Conservation (phyloP, 2,888 invertebrate genomes). For the Galerucella nymphaeae region DNA sequence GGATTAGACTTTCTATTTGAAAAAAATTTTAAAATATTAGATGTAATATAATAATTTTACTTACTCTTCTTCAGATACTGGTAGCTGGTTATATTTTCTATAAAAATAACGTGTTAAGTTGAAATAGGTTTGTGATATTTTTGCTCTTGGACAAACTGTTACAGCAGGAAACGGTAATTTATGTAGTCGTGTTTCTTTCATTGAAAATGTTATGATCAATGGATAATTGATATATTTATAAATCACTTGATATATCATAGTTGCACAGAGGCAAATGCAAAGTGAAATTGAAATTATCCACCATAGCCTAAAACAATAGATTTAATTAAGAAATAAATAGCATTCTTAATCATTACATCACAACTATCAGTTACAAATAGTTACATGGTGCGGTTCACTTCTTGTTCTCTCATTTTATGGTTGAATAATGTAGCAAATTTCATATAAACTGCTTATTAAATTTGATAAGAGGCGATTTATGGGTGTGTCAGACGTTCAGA, state of each 20-base stretch:
- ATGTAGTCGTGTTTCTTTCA: constrained; percentile 75
- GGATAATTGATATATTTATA: constrained; percentile 78
- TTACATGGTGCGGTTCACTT: too few species aligned
- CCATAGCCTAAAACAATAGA: constrained; percentile 38
- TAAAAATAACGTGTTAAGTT: constrained; percentile 68
- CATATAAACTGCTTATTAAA: too few species aligned
- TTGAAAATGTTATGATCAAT: constrained; percentile 79
- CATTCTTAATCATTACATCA: too few species aligned
- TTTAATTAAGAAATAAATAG: too few species aligned
- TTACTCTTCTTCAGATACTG: constrained; percentile 39
- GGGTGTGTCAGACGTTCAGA: too few species aligned
- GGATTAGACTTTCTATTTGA: too few species aligned
- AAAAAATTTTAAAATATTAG: not conserved
- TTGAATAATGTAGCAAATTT: too few species aligned
- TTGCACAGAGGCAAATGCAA: constrained; percentile 32
- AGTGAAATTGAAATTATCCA: constrained; percentile 37
- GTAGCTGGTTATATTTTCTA: constrained; percentile 34
- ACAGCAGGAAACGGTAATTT: constrained; percentile 66
- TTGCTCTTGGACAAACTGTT: constrained; percentile 74
- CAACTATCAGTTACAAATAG: too few species aligned
- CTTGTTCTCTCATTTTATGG: too few species aligned
- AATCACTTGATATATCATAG: constrained; percentile 73
- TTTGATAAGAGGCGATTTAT: too few species aligned
- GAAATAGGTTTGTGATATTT: constrained; percentile 69
- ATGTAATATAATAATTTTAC: constrained; percentile 24